These are phyloP conservation scores for Trissonchulus latispiculum DNA, from an alignment of 2,888 invertebrate species.

Conservation along the genomic window DNA sequence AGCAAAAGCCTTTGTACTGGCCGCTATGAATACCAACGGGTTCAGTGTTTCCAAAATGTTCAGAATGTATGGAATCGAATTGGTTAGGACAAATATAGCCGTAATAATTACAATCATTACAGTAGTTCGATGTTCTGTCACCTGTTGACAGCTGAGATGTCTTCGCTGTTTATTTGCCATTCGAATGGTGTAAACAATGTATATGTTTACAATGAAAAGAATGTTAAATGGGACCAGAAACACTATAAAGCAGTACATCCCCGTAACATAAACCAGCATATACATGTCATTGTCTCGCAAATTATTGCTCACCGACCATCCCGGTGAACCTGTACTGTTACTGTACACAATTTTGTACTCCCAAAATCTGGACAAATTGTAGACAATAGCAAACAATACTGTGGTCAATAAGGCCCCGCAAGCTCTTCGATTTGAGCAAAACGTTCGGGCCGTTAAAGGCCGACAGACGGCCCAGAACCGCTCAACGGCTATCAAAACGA, in stretches of 20 bases:
- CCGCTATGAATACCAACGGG: background rate
- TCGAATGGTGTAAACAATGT: slow-evolving; percentile 1
- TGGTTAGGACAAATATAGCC: background rate
- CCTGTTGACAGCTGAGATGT: slow-evolving; percentile 1
- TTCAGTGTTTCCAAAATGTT: background rate
- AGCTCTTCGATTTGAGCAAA: slow-evolving; percentile 4
- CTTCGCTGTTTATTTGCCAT: background rate
- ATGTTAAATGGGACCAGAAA: slow-evolving; percentile 2
- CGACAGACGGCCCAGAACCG: slow-evolving; percentile 13
- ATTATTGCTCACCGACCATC: background rate
- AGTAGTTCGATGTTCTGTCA: slow-evolving; percentile 8
- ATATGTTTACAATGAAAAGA: background rate
- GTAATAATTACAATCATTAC: background rate
- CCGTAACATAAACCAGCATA: background rate
- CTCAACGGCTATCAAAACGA: slow-evolving; percentile 14
- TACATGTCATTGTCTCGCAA: background rate
- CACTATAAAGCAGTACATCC: background rate
- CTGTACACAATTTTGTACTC: background rate
- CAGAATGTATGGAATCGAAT: background rate
- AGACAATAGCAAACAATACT: background rate
- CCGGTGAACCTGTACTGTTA: background rate
- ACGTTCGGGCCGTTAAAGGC: background rate
- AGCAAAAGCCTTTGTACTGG: background rate
- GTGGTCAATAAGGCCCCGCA: background rate
- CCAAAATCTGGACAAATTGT: slow-evolving; percentile 7